A percentile compares a stretch with the other conserved stretches of the same genome.
Conservation (phyloP, 2,113 vertebrate genomes). For the Nematolebias whitei region DNA sequence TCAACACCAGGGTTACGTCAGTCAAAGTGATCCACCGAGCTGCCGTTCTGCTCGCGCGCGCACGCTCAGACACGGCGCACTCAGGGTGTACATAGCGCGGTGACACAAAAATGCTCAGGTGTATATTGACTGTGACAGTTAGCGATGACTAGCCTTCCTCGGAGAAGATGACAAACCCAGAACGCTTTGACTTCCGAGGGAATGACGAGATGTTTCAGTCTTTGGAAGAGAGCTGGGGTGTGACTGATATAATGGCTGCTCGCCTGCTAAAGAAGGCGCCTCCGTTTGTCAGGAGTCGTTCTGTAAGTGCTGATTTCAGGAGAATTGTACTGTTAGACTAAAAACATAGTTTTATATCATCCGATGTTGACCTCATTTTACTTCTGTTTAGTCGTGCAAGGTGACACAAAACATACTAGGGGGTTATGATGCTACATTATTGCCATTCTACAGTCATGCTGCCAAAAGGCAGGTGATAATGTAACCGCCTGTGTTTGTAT, state of each 20-base stretch:
- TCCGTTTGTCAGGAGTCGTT: constrained; percentile 46
- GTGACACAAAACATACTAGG: no score
- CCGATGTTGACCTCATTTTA: not conserved
- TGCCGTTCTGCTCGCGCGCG: constrained; percentile 69
- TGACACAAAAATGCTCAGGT: constrained; percentile 77
- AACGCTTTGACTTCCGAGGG: constrained; percentile 66
- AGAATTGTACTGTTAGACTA: constrained; percentile 17
- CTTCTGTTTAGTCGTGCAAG: constrained; percentile 7
- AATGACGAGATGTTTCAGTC: constrained; percentile 71
- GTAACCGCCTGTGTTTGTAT: no score
- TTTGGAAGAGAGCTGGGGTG: constrained; percentile 65
- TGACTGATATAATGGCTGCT: constrained; percentile 72
- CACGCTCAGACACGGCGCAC: constrained; percentile 64
- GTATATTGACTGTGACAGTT: constrained; percentile 77
- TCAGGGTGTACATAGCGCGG: constrained; percentile 64
- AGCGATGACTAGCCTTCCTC: constrained; percentile 74
- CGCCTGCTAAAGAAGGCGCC: constrained; percentile 50
- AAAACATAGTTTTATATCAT: constrained; percentile 1
- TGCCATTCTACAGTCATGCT: not conserved
- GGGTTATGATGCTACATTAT: no score
- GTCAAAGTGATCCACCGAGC: constrained; percentile 75
- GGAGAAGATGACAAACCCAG: constrained; percentile 73
- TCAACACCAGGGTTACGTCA: constrained; percentile 79
- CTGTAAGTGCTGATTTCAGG: constrained; percentile 39
- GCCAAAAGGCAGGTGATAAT: not conserved